phyloP scores from a whole-genome alignment of 2,888 invertebrate species.

The Aleiodes leptofemur region DNA sequence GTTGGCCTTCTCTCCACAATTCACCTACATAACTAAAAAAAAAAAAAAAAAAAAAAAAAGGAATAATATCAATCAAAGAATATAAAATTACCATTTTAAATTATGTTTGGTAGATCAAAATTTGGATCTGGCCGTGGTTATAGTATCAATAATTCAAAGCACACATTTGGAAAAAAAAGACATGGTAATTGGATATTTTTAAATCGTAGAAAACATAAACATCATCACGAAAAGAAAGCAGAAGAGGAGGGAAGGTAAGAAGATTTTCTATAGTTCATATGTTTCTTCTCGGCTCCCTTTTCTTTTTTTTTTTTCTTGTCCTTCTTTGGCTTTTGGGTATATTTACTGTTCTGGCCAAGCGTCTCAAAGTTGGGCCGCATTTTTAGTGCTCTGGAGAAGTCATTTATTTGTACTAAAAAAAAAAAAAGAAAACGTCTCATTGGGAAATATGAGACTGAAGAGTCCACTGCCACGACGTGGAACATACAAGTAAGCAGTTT shows the following conservation, averaged over 20 bases:
- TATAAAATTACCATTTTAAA: neutral
- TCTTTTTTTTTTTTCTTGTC: too few species aligned
- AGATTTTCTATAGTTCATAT: slow-evolving; percentile 16
- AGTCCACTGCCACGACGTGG: slow-evolving; percentile 21
- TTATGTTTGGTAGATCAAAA: slow-evolving; percentile 16
- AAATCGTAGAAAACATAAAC: slow-evolving; percentile 12
- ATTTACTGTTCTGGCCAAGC: slow-evolving; percentile 14
- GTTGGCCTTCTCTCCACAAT: neutral
- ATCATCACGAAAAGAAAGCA: slow-evolving; percentile 3
- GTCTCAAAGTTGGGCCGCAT: neutral
- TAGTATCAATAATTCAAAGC: slow-evolving; percentile 9
- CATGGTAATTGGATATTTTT: slow-evolving; percentile 21
- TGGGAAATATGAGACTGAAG: slow-evolving; percentile 15
- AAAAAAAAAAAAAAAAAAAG: neutral
- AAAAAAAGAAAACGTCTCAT: neutral
- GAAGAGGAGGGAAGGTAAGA: slow-evolving; percentile 30
- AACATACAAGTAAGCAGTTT: slow-evolving; percentile 30
- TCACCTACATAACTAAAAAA: slow-evolving; percentile 2
- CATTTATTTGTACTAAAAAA: neutral
- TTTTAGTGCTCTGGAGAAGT: neutral
- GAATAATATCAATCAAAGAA: neutral
- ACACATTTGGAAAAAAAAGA: slow-evolving; percentile 1
- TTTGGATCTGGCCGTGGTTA: slow-evolving; percentile 24
- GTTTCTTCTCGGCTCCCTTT: neutral
- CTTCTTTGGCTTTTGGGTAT: slow-evolving; percentile 14